Evolutionary conservation across 2,888 invertebrate species (phyloP).

Genomic region (Coleophora flavipennella): DNA sequence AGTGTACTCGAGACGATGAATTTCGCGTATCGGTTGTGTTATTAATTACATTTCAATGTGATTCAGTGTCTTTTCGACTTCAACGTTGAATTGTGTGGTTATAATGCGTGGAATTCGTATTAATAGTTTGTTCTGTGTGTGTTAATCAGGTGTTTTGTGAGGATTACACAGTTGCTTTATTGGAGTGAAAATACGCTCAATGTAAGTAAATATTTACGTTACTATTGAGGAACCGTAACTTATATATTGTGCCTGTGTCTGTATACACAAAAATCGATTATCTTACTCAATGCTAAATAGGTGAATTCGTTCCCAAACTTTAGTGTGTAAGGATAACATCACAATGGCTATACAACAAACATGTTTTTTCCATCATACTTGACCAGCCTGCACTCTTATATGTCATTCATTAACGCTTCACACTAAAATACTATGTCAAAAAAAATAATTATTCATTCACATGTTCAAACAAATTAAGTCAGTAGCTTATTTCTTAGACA

Average conservation of each 20-base stretch:
- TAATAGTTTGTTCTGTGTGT: slow-evolving; percentile 51
- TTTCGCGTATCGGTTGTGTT: slow-evolving; percentile 34
- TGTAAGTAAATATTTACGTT: slow-evolving; percentile 64
- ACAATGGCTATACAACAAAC: too few species aligned
- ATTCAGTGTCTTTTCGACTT: slow-evolving; percentile 33
- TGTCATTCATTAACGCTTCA: too few species aligned
- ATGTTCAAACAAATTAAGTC: too few species aligned
- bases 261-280: too few species aligned
- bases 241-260: slow-evolving; percentile 13
- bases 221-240: slow-evolving; percentile 3
- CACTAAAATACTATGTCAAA: too few species aligned
- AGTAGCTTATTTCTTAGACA: too few species aligned
- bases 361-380: too few species aligned
- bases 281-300: too few species aligned
- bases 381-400: too few species aligned
- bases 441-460: too few species aligned
- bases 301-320: too few species aligned
- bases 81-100: slow-evolving; percentile 36
- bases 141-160: slow-evolving; percentile 34
- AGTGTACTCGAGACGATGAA: slow-evolving; percentile 29
- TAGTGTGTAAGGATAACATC: too few species aligned
- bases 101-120: slow-evolving; percentile 55
- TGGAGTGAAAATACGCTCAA: slow-evolving; percentile 54
- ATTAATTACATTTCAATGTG: slow-evolving; percentile 29
- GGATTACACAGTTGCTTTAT: slow-evolving; percentile 47